These are phyloP conservation scores for Gallinago paraguaiae DNA, from an alignment of 2,113 vertebrate genomes.

Conservation along the genomic window DNA sequence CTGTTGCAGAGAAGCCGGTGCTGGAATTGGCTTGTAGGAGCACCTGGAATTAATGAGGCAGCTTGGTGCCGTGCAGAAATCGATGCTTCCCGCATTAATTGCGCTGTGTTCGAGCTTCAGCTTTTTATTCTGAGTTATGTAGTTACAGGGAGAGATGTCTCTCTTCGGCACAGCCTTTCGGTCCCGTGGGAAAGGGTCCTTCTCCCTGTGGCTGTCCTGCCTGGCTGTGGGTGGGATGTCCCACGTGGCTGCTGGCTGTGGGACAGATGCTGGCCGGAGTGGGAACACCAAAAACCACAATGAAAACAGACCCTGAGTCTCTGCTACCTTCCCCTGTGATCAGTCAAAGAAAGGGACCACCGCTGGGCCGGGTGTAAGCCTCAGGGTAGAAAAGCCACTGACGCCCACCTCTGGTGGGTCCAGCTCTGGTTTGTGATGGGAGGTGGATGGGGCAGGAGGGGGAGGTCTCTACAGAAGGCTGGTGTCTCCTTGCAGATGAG, in stretches of 20 bases:
- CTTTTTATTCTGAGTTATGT: slow-evolving; percentile 75
- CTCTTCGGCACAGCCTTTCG: slow-evolving; percentile 1
- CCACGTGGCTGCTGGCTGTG: fast-evolving
- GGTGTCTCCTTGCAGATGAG: background rate
- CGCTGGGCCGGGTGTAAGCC: background rate
- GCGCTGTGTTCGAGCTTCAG: slow-evolving; percentile 26
- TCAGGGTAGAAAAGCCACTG: background rate
- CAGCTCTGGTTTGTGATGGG: slow-evolving; percentile 1
- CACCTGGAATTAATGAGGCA: slow-evolving; percentile 81
- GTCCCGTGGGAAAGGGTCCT: background rate
- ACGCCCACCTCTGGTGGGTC: background rate
- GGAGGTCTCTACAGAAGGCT: background rate
- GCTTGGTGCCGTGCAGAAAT: slow-evolving; percentile 74
- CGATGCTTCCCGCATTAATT: slow-evolving; percentile 78
- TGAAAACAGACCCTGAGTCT: background rate
- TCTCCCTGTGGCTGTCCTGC: background rate
- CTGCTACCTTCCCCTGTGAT: background rate
- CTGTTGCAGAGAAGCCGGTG: background rate
- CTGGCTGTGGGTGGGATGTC: fast-evolving
- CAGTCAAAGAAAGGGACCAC: background rate
- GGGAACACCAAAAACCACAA: background rate
- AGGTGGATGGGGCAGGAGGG: background rate
- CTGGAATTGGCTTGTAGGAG: slow-evolving; percentile 64
- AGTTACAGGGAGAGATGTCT: slow-evolving; percentile 68
- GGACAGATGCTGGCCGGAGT: background rate